Evolutionary conservation across 2,797 vertebrate genomes (phyloP).

Genomic region (Coluber constrictor): DNA sequence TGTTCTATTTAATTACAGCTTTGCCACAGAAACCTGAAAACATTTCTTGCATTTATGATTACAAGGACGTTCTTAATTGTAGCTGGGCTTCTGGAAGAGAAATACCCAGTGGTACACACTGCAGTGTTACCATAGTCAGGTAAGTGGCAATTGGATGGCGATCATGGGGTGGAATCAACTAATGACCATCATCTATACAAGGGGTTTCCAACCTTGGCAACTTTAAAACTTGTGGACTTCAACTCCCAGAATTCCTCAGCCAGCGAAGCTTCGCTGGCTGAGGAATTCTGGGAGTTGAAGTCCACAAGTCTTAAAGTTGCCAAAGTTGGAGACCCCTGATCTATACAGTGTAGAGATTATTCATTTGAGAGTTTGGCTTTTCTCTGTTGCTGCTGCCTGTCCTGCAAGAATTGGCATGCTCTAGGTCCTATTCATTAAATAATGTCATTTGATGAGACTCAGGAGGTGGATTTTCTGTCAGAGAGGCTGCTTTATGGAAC

Average conservation of each 20-base stretch:
- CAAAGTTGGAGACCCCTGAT: too few species aligned
- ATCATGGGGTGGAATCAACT: background rate
- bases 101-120: constrained; percentile 22
- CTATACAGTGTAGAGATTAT: background rate
- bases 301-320: too few species aligned
- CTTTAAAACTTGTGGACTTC: too few species aligned
- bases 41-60: constrained; percentile 64
- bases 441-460: background rate
- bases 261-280: too few species aligned
- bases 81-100: constrained; percentile 51
- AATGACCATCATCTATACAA: background rate
- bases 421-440: background rate
- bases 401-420: background rate
- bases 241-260: too few species aligned
- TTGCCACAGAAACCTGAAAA: constrained; percentile 65
- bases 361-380: background rate
- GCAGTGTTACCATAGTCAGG: constrained; percentile 33
- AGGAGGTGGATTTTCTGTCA: background rate
- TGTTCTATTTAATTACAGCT: constrained; percentile 51
- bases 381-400: background rate
- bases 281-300: too few species aligned
- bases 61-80: constrained; percentile 50
- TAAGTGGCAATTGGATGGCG: constrained; percentile 45
- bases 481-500: background rate
- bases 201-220: too few species aligned